These are phyloP conservation scores for Telmatherina bonti DNA, from an alignment of 2,797 vertebrate species.

Conservation along the genomic window DNA sequence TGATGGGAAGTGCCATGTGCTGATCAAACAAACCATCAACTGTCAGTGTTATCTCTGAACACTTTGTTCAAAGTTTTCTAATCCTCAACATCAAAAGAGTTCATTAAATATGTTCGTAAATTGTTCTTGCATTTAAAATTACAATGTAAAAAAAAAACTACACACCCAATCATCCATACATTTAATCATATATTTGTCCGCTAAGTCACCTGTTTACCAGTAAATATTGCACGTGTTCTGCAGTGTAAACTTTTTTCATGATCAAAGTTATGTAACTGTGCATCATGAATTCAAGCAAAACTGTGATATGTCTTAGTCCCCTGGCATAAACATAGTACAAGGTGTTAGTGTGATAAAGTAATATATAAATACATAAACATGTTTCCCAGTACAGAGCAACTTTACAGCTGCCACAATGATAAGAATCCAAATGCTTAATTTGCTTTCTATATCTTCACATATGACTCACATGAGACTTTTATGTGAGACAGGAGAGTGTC, in stretches of 20 bases:
- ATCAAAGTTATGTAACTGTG: neutral
- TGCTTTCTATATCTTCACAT: neutral
- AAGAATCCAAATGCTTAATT: neutral
- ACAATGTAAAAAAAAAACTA: neutral
- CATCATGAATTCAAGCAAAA: neutral
- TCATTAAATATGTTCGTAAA: neutral
- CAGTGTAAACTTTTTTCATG: neutral
- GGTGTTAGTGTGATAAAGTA: neutral
- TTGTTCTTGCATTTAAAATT: neutral
- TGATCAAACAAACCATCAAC: conserved; percentile 32
- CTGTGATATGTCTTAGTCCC: neutral
- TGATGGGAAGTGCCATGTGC: conserved; percentile 9
- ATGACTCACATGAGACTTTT: neutral
- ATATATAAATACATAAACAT: no score
- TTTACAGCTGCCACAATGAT: neutral
- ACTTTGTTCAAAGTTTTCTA: neutral
- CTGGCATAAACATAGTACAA: neutral
- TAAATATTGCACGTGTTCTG: neutral
- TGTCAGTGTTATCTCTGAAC: conserved; percentile 9
- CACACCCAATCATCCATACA: neutral
- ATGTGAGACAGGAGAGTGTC: neutral
- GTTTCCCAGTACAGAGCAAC: neutral
- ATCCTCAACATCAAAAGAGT: neutral
- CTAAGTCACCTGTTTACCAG: neutral
- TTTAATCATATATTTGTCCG: neutral